Evolutionary conservation across 2,113 vertebrate genomes (phyloP).

Genomic region (Verasper variegatus): DNA sequence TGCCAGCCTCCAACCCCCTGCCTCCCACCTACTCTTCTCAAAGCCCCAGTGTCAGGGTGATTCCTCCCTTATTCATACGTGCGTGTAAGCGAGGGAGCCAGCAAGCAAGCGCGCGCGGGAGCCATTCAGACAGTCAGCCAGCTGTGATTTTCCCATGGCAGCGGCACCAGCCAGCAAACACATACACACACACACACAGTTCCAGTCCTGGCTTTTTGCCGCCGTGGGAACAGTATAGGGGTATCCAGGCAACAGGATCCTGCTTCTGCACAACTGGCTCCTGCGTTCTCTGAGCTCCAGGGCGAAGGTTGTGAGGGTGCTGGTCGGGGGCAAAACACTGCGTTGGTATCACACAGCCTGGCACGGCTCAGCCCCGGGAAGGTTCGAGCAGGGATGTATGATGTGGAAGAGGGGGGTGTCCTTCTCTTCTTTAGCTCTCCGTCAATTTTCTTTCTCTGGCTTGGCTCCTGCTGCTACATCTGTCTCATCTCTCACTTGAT

Average conservation of each 20-base stretch:
- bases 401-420: neutral
- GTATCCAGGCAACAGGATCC: conserved; percentile 81
- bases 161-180: conserved; percentile 26
- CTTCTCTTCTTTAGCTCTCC: conserved; percentile 18
- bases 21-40: conserved; percentile 27
- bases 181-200: neutral
- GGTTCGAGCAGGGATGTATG: neutral
- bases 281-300: conserved; percentile 27
- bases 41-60: conserved; percentile 26
- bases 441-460: neutral
- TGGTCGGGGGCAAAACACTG: conserved; percentile 16
- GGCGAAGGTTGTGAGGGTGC: conserved; percentile 37
- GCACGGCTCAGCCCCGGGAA: conserved; percentile 1
- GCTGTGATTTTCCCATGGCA: conserved; percentile 55
- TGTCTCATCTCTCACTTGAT: conserved; percentile 45
- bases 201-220: conserved; percentile 39
- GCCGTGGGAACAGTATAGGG: conserved; percentile 39
- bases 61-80: conserved; percentile 48
- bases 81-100: conserved; percentile 12
- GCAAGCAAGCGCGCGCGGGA: neutral
- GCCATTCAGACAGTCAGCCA: conserved; percentile 35
- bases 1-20: neutral
- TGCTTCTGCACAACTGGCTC: conserved; percentile 31
- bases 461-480: conserved; percentile 21
- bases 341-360: conserved; percentile 4